phyloP scores from a whole-genome alignment of 2,888 invertebrate species.

The Drosophila fungiperda region DNA sequence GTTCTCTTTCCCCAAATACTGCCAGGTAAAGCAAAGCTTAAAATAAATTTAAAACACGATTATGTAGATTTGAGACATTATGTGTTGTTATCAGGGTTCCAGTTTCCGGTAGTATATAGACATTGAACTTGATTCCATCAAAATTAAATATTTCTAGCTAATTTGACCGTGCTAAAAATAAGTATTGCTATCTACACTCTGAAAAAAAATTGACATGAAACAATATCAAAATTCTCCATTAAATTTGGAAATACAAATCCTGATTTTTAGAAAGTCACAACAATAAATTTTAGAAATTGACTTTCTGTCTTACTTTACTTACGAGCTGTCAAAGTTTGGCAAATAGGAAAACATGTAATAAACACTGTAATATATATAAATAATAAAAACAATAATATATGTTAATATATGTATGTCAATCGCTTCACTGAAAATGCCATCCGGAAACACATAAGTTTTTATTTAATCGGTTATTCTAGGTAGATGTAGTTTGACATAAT shows the following conservation, averaged over 20 bases:
- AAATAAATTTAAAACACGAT: constrained; percentile 27
- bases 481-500: constrained; percentile 10
- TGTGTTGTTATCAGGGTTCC: constrained; percentile 17
- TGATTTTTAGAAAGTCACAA: neutral
- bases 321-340: too few relatives aligned
- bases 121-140: constrained; percentile 9
- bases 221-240: too few relatives aligned
- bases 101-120: constrained; percentile 32
- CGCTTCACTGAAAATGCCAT: constrained; percentile 19
- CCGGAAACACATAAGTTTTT: constrained; percentile 10
- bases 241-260: too few relatives aligned
- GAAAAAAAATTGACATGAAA: neutral
- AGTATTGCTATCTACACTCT: neutral
- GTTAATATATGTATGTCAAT: constrained; percentile 9
- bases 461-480: constrained; percentile 5
- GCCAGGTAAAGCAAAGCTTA: neutral
- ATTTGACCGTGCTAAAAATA: neutral
- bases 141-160: constrained; percentile 19
- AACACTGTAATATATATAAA: too few relatives aligned
- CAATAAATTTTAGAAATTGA: neutral
- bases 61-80: constrained; percentile 31
- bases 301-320: neutral
- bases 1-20: neutral
- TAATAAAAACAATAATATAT: neutral
- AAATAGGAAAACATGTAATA: too few relatives aligned